These are phyloP conservation scores for Nymphicus hollandicus DNA, from an alignment of 2,113 vertebrate species.

Conservation along the genomic window DNA sequence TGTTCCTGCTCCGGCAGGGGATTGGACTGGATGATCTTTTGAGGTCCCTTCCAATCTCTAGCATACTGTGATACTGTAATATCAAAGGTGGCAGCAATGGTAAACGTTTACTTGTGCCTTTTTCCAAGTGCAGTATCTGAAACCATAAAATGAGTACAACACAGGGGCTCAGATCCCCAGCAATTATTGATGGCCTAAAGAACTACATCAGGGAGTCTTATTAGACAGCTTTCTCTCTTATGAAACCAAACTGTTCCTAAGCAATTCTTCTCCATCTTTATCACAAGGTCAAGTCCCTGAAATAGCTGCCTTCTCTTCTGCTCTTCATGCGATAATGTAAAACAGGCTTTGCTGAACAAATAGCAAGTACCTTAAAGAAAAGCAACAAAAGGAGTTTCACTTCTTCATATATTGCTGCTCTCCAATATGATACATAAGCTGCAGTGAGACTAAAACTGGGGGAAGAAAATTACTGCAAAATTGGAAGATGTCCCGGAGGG, in stretches of 20 bases:
- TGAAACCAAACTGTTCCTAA: not conserved
- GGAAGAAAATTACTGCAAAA: not conserved
- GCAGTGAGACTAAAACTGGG: not conserved
- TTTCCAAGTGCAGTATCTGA: not conserved
- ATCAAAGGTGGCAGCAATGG: not conserved
- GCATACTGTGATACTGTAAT: no score
- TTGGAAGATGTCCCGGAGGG: not conserved
- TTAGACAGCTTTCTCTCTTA: not conserved
- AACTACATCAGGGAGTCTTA: not conserved
- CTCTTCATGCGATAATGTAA: not conserved
- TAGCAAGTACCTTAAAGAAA: not conserved
- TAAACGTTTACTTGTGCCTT: rapidly evolving
- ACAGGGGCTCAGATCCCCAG: not conserved
- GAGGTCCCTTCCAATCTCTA: no score
- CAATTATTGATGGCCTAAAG: not conserved
- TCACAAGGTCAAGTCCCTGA: not conserved
- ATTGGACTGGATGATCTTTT: no score
- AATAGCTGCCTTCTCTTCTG: not conserved
- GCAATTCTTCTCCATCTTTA: not conserved
- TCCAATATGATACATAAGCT: not conserved
- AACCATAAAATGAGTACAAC: not conserved
- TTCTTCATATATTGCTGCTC: not conserved
- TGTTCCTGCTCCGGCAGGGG: no score
- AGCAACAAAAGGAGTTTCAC: not conserved
- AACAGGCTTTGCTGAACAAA: not conserved